Conservation (phyloP, 1,140 invertebrate genomes). For the Neodiprion lecontei region DNA sequence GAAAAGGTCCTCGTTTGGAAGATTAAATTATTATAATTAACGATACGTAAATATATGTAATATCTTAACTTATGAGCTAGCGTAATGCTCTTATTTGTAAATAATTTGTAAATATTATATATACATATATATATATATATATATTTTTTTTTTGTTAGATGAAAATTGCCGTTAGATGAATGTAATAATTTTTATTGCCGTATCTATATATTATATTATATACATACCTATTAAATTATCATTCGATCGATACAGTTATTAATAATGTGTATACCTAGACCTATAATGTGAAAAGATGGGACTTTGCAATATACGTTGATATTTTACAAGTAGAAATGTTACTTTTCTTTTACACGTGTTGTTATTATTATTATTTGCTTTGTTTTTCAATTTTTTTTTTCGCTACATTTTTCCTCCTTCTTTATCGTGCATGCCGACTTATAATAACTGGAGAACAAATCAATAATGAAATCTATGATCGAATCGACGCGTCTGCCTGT, state of each 20-base stretch:
- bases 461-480: background rate
- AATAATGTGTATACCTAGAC: too few relatives aligned
- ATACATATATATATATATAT: slow-evolving; percentile 35
- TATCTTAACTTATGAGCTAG: background rate
- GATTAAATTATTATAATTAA: background rate
- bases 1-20: background rate
- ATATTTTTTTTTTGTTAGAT: slow-evolving; percentile 38
- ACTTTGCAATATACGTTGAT: slow-evolving; percentile 55
- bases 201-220: slow-evolving; percentile 29
- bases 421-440: too few relatives aligned
- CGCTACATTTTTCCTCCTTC: background rate
- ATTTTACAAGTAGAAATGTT: background rate
- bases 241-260: too few relatives aligned
- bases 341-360: too few relatives aligned
- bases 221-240: too few relatives aligned
- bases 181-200: slow-evolving; percentile 9
- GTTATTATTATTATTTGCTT: background rate
- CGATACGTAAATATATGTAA: background rate
- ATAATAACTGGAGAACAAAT: too few relatives aligned
- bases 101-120: slow-evolving; percentile 25
- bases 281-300: slow-evolving; percentile 43
- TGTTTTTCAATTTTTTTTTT: background rate
- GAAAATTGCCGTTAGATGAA: slow-evolving; percentile 20
- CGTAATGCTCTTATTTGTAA: background rate
- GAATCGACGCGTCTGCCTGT: background rate